Base-by-base conservation (phyloP, 2,888 invertebrate species). In the Rhimphoctona megacephalus region DNA sequence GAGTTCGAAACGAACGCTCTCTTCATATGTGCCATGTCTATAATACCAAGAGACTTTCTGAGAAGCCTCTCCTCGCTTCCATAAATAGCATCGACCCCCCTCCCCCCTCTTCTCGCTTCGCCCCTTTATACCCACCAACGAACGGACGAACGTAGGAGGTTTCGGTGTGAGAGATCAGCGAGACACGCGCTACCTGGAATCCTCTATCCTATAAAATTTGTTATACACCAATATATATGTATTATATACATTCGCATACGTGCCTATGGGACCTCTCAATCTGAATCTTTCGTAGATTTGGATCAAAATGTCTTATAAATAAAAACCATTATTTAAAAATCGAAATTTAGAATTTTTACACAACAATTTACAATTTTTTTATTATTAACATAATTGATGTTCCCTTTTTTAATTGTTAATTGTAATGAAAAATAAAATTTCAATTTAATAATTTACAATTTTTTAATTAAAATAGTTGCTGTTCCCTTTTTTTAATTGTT, bases 151-250 rank as follows among this genome's bases (percentile, higher is more conserved):
- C 85, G 88, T 88, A 83, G 83, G 81, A 83, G 72, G 85, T 85
- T 89, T 87, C 87, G 85, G 83, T 79, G 83, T 80, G 86, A 83
- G 87, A 88, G 88, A 87, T 86, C 88, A 85, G 74, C 88, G 85
- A 79, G 88, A 81, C 82, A 76, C 81, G 80, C 84, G 67, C 81
- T 89, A 89, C 89, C 89, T 89, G 89, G 89, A 89, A 89, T 89
- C 78, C 73, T 57, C 67, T 76, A 83, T 85, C 83, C 88, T 89
- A 86, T 86, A 86, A 86, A 85, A 72, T 89, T 87, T 87, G 81
- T 82, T 77, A 33, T 84, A 82, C 76, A 54, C 54, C 43, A 33
- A 66, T 64, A 52, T 73, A 49, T 49, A 39, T 9, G 39, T 39
- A 8, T 39, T 39, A 39, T 39, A 39, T 39, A 39, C 39, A 39